A percentile compares a stretch with the other conserved stretches of the same genome.
phyloP scores from a whole-genome alignment of 1,140 invertebrate genomes.

The Megalopta genalis region DNA sequence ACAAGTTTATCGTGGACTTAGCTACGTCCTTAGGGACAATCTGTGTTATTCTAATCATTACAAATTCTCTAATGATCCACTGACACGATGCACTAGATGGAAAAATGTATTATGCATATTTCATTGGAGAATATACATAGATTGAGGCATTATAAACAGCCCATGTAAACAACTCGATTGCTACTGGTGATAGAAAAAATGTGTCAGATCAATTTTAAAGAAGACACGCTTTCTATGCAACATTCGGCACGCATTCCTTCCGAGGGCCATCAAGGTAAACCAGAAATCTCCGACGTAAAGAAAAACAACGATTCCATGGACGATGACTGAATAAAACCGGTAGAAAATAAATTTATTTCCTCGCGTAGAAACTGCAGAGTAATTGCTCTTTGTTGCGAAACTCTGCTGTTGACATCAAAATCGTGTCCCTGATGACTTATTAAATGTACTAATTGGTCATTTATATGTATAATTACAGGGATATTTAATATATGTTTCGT shows the following conservation, averaged over 20 bases:
- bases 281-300: not conserved
- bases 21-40: not conserved
- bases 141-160: too few species aligned
- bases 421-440: not conserved
- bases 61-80: too few species aligned
- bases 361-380: conserved; percentile 1
- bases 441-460: too few species aligned
- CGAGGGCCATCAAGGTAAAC: not conserved
- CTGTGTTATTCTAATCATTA: conserved; percentile 8
- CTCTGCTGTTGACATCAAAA: not conserved
- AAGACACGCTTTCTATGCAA: not conserved
- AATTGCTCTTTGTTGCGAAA: not conserved
- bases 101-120: not conserved
- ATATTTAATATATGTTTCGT: too few species aligned
- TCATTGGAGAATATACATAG: too few species aligned
- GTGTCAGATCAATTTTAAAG: not conserved
- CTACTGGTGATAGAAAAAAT: too few species aligned
- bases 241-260: not conserved
- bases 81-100: not conserved
- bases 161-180: too few species aligned
- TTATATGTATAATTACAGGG: too few species aligned
- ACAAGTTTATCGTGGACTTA: too few species aligned
- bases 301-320: too few species aligned
- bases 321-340: conserved; percentile 12
- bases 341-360: not conserved